Percentiles rank a stretch among this genome's conserved stretches.
Conservation (phyloP, 2,113 vertebrate genomes). For the Oceanodroma tethys region DNA sequence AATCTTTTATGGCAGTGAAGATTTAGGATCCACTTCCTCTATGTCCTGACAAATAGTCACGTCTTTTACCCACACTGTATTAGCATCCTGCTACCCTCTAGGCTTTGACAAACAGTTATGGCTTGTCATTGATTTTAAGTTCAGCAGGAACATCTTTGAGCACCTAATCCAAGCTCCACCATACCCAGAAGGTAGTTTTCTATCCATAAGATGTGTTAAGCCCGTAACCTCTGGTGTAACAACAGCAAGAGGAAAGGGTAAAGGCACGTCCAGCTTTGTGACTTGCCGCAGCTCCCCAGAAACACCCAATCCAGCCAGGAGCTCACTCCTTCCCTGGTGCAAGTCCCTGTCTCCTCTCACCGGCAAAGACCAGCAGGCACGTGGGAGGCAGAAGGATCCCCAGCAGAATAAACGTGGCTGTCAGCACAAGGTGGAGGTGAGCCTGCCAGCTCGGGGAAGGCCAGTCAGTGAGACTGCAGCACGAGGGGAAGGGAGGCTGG, state of each 20-base stretch:
- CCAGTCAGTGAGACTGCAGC: neutral
- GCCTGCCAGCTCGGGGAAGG: neutral
- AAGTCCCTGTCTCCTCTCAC: neutral
- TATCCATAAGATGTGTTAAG: neutral
- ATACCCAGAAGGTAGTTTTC: neutral
- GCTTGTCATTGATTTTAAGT: neutral
- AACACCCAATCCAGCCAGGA: neutral
- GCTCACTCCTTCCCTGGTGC: neutral
- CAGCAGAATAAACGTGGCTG: fast-evolving
- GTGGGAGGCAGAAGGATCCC: neutral
- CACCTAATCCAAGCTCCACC: neutral
- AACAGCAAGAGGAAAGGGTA: neutral
- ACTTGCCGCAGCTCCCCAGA: neutral
- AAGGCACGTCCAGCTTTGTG: neutral
- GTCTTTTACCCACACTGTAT: neutral
- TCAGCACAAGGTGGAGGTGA: neutral
- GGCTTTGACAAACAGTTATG: neutral
- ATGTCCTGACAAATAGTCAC: neutral
- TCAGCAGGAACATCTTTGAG: neutral
- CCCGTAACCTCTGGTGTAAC: neutral
- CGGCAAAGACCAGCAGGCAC: neutral
- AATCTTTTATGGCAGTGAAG: neutral
- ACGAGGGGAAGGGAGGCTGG: neutral
- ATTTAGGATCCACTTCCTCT: neutral
- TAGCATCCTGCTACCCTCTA: neutral